Percentiles rank a stretch among this genome's conserved stretches.
These are phyloP conservation scores for Haliclona indistincta DNA, from an alignment of 37 sponge, comb jelly and placozoan genomes.

Conservation along the genomic window DNA sequence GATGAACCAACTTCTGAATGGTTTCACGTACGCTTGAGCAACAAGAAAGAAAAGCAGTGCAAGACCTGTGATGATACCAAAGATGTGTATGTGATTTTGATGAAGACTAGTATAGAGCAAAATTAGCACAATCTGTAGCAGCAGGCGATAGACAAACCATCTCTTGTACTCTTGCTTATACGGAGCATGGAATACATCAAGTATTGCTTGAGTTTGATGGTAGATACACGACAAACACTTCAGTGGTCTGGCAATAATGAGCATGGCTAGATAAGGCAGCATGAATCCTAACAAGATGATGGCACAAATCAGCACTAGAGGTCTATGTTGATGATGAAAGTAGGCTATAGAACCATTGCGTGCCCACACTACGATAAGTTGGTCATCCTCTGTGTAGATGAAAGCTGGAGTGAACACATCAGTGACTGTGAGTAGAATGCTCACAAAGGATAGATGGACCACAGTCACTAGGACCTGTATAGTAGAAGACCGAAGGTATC, in stretches of 20 bases:
- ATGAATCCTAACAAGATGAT: not conserved
- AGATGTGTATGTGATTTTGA: not conserved
- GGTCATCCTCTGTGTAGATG: constrained; percentile 5
- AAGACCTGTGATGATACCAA: not conserved
- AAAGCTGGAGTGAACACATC: constrained; percentile 11
- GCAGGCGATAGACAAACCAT: not conserved
- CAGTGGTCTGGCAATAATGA: not conserved
- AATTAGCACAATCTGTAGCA: not conserved
- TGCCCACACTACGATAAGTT: not conserved
- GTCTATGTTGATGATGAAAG: not conserved
- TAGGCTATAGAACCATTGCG: not conserved
- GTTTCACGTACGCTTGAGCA: not conserved
- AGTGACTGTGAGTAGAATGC: constrained; percentile 15
- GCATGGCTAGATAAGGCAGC: not conserved
- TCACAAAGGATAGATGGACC: constrained; percentile 26
- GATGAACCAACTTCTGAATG: not conserved
- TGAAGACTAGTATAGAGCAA: not conserved
- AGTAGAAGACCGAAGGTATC: constrained; percentile 15
- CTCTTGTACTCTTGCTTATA: not conserved
- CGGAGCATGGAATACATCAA: constrained; percentile 2
- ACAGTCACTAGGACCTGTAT: constrained; percentile 47
- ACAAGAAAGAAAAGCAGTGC: not conserved
- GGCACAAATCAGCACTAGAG: not conserved
- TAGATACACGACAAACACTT: not conserved
- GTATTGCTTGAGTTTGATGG: not conserved